Percentiles rank a stretch among this genome's conserved stretches.
Evolutionary conservation across 1,140 invertebrate species (phyloP).

Genomic region (Acromyrmex heyeri): DNA sequence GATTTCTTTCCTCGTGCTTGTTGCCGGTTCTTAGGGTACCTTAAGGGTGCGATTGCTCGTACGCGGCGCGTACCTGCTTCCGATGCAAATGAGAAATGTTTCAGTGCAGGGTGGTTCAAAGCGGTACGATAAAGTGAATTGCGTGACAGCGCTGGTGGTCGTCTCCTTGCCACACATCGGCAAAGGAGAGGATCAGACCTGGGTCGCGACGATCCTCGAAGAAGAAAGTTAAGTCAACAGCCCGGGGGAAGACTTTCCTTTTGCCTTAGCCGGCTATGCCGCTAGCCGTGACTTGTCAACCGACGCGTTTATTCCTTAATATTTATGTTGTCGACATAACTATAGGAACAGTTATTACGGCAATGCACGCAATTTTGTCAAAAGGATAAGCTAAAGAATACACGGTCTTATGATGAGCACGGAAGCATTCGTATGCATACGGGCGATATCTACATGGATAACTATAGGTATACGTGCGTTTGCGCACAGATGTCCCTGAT

Average conservation of each 20-base stretch:
- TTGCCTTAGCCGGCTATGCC: neutral
- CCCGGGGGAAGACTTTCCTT: conserved; percentile 20
- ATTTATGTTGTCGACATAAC: conserved; percentile 77
- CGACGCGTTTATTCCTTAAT: conserved; percentile 75
- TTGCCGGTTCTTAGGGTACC: neutral
- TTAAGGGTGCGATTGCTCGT: conserved; percentile 43
- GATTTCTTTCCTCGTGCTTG: neutral
- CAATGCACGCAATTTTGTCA: conserved; percentile 70
- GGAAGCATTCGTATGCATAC: neutral
- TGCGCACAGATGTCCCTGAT: neutral
- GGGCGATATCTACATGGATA: neutral
- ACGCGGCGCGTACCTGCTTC: conserved; percentile 13
- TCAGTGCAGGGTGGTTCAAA: conserved; percentile 75
- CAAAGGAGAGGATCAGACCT: conserved; percentile 20
- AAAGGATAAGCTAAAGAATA: neutral
- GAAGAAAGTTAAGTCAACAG: conserved; percentile 31
- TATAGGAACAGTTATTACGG: conserved; percentile 63
- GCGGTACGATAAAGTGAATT: conserved; percentile 81
- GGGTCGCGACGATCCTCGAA: conserved; percentile 9
- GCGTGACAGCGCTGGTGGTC: conserved; percentile 75
- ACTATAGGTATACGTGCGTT: neutral
- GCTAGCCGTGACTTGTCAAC: conserved; percentile 60
- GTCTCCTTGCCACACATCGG: conserved; percentile 43
- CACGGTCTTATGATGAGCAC: neutral
- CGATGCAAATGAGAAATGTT: conserved; percentile 74